Evolutionary conservation across 2,113 vertebrate genomes (phyloP).

Genomic region (Asarcornis scutulata): DNA sequence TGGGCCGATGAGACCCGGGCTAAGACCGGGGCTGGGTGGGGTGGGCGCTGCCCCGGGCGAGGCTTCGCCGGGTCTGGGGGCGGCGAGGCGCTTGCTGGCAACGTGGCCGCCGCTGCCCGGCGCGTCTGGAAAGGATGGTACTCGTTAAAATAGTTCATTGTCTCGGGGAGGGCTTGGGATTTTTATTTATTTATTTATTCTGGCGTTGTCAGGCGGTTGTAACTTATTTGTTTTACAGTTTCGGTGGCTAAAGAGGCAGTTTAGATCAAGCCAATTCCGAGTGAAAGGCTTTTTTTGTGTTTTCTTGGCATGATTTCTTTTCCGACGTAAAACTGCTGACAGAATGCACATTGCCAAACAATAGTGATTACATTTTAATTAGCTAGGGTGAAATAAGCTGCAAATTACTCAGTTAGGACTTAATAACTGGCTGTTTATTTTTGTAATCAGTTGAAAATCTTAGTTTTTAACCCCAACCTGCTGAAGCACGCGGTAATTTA

Average conservation of each 20-base stretch:
- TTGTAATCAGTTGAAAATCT: slow-evolving; percentile 44
- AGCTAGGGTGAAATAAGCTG: slow-evolving; percentile 54
- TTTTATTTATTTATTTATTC: neutral
- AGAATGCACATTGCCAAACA: slow-evolving; percentile 60
- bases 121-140: neutral
- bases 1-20: too few relatives aligned
- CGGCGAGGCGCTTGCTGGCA: neutral
- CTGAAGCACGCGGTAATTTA: slow-evolving; percentile 15
- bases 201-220: slow-evolving; percentile 45
- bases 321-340: slow-evolving; percentile 70
- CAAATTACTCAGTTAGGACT: slow-evolving; percentile 70
- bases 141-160: neutral
- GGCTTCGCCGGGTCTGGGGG: neutral
- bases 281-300: slow-evolving; percentile 54
- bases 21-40: too few relatives aligned
- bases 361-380: slow-evolving; percentile 79
- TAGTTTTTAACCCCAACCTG: slow-evolving; percentile 49
- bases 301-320: slow-evolving; percentile 68
- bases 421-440: slow-evolving; percentile 37
- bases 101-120: neutral
- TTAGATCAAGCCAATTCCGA: slow-evolving; percentile 20
- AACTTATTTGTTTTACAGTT: slow-evolving; percentile 71
- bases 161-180: neutral
- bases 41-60: too few relatives aligned
- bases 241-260: slow-evolving; percentile 42